Percentiles rank a stretch among this genome's conserved stretches.
Conservation (phyloP, 2,797 vertebrate genomes). For the Girardinus metallicus region DNA sequence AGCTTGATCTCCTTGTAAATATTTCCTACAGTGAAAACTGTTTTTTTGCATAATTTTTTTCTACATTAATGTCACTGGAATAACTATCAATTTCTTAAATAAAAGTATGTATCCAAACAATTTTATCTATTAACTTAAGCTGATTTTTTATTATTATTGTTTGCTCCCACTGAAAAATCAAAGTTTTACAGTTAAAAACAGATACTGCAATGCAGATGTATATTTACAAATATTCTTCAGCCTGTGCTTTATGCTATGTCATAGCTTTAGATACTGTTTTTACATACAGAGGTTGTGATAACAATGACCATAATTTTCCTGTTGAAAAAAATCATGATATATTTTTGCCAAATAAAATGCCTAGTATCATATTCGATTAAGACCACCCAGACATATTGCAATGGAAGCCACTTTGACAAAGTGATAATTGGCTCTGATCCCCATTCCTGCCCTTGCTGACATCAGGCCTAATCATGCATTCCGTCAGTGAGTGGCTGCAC, state of each 20-base stretch:
- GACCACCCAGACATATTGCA: conserved; percentile 85
- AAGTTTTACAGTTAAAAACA: not conserved
- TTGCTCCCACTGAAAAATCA: not conserved
- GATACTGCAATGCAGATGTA: not conserved
- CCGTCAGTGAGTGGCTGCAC: conserved; percentile 84
- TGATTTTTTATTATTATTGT: not conserved
- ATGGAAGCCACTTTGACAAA: conserved; percentile 86
- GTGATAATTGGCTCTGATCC: conserved; percentile 89
- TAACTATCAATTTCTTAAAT: not conserved
- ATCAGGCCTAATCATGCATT: conserved; percentile 88
- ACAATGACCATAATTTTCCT: not conserved
- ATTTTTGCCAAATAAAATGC: not conserved
- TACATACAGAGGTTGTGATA: not conserved
- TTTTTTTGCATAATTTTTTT: not conserved
- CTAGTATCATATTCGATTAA: conserved; percentile 84
- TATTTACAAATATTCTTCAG: not conserved
- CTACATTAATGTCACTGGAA: not conserved
- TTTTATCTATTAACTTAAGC: not conserved
- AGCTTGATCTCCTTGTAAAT: not conserved
- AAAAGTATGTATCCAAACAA: not conserved
- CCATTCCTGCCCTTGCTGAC: conserved; percentile 87
- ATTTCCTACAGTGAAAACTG: not conserved
- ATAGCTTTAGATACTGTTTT: not conserved
- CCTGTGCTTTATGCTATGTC: not conserved
- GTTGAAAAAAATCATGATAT: not conserved